These are phyloP conservation scores for Bergia puertoricense DNA, from an alignment of 92 coral and sea anemone species.

Conservation along the genomic window DNA sequence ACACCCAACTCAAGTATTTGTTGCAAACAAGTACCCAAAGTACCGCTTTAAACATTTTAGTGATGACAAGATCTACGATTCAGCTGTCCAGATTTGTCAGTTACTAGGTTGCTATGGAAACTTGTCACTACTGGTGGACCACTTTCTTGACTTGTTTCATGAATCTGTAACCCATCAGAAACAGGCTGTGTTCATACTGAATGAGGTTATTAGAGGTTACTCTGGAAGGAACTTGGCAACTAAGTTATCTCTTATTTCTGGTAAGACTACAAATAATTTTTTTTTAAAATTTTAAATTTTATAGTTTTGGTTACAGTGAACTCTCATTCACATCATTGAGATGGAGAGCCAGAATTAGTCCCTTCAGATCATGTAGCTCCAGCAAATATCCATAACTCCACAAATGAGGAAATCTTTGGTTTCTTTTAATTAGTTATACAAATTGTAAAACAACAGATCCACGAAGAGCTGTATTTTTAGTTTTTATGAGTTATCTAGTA, in stretches of 20 bases:
- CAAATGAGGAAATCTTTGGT: too few species aligned
- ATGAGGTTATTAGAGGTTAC: constrained; percentile 75
- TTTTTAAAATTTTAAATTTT: not conserved
- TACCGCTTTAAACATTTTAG: constrained; percentile 85
- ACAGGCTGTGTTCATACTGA: constrained; percentile 80
- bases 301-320: too few species aligned
- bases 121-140: constrained; percentile 74
- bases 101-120: constrained; percentile 86
- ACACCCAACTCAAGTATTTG: constrained; percentile 51
- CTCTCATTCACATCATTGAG: too few species aligned
- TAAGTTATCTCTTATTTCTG: not conserved
- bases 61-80: constrained; percentile 71
- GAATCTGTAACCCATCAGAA: constrained; percentile 80
- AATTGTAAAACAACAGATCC: too few species aligned
- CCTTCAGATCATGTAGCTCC: too few species aligned
- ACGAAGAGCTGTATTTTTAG: too few species aligned
- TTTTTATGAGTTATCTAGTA: too few species aligned
- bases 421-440: too few species aligned
- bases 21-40: constrained; percentile 66
- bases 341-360: too few species aligned
- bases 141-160: constrained; percentile 90
- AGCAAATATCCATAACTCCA: too few species aligned
- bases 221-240: not conserved
- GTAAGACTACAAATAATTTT: constrained; percentile 14
- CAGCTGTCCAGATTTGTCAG: constrained; percentile 69